Evolutionary conservation across 2,113 vertebrate genomes (phyloP).

Genomic region (Xenus cinereus): DNA sequence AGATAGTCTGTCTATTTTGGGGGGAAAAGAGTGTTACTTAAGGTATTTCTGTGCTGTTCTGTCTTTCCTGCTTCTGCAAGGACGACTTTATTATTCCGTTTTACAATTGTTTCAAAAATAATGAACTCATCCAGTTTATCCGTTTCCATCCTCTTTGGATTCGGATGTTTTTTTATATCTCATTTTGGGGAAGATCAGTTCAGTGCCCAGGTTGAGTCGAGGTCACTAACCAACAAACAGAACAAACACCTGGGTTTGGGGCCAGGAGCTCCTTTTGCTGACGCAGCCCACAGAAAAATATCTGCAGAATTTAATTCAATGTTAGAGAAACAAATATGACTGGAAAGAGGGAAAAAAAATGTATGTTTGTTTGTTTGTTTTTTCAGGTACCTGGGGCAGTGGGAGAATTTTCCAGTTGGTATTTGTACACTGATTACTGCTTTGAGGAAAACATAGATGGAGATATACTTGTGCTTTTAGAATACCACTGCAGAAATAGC

Average conservation of each 20-base stretch:
- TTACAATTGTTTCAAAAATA: background rate
- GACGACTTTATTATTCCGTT: background rate
- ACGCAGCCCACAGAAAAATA: background rate
- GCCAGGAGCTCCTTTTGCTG: background rate
- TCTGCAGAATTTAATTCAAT: background rate
- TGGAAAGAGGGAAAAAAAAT: background rate
- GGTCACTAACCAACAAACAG: background rate
- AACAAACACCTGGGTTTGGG: background rate
- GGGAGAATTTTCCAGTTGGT: background rate
- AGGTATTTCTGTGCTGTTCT: background rate
- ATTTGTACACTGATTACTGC: background rate
- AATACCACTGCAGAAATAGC: background rate
- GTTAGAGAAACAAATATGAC: background rate
- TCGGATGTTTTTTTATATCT: too few relatives aligned
- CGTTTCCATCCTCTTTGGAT: background rate
- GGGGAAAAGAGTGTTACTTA: background rate
- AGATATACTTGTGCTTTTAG: background rate
- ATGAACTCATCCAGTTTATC: background rate
- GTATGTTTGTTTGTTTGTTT: too few relatives aligned
- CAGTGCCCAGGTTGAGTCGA: background rate
- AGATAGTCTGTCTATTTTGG: background rate
- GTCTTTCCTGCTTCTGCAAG: background rate
- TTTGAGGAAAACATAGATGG: background rate
- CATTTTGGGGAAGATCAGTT: background rate
- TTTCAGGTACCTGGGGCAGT: background rate